These are phyloP conservation scores for Drosophila arizonae DNA, from an alignment of 1,140 invertebrate genomes.

Conservation along the genomic window DNA sequence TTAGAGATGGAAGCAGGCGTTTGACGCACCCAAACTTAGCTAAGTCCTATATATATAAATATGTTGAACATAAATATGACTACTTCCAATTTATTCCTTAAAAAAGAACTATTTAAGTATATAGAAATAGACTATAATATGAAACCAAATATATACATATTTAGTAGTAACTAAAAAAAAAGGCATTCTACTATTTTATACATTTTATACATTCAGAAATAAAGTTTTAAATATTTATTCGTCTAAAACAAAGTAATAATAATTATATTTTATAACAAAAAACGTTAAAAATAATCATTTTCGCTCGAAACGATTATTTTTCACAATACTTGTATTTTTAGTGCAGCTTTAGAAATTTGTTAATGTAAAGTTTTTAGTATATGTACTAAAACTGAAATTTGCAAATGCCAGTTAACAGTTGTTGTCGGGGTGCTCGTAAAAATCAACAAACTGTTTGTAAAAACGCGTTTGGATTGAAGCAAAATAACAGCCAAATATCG, in stretches of 20 bases:
- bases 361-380: not conserved
- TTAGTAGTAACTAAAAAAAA: too few relatives aligned
- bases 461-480: constrained; percentile 11
- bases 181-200: too few relatives aligned
- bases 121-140: too few relatives aligned
- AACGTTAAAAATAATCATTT: not conserved
- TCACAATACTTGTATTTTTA: not conserved
- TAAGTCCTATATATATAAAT: too few relatives aligned
- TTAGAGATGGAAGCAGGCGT: constrained; percentile 44
- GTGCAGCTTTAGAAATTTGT: not conserved
- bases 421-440: not conserved
- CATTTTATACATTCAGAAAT: too few relatives aligned
- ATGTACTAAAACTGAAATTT: not conserved
- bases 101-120: too few relatives aligned
- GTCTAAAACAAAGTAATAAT: too few relatives aligned
- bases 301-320: not conserved
- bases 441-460: constrained; percentile 8
- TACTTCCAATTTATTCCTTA: too few relatives aligned
- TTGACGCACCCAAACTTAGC: not conserved
- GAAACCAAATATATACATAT: too few relatives aligned
- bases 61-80: too few relatives aligned
- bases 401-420: not conserved
- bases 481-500: constrained; percentile 4
- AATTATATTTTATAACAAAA: too few relatives aligned
- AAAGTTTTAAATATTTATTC: too few relatives aligned